These are phyloP conservation scores for Phaonia tiefii DNA, from an alignment of 2,888 invertebrate genomes.

Conservation along the genomic window DNA sequence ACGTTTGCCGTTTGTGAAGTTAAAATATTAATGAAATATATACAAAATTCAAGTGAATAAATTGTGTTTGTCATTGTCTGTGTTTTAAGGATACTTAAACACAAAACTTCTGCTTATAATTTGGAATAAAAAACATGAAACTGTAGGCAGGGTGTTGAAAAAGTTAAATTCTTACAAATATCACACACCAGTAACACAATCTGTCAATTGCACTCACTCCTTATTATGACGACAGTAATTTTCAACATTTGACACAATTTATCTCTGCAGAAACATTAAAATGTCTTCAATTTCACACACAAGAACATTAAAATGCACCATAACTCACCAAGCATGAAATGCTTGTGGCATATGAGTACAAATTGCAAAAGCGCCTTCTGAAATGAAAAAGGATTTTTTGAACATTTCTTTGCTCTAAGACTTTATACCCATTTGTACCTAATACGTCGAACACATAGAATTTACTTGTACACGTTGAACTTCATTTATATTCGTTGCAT, in stretches of 20 bases:
- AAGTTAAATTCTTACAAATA: conserved; percentile 40
- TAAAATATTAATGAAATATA: conserved; percentile 56
- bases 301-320: not conserved
- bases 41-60: conserved; percentile 11
- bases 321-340: not conserved
- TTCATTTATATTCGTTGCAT: conserved; percentile 24
- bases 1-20: conserved; percentile 12
- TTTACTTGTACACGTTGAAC: too few relatives aligned
- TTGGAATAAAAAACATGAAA: not conserved
- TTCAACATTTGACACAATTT: too few relatives aligned
- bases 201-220: too few relatives aligned
- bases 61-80: too few relatives aligned
- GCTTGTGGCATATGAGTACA: not conserved
- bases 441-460: too few relatives aligned
- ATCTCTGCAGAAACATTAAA: not conserved
- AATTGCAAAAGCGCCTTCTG: not conserved
- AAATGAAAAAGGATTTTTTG: conserved; percentile 2
- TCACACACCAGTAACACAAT: too few relatives aligned
- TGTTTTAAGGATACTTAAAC: too few relatives aligned
- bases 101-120: too few relatives aligned
- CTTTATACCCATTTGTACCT: too few relatives aligned
- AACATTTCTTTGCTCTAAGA: too few relatives aligned
- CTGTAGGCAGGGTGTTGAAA: too few relatives aligned
- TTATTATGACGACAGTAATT: too few relatives aligned
- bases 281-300: not conserved